These are phyloP conservation scores for Porites lutea DNA, from an alignment of 64 coral and sea anemone genomes.

Conservation along the genomic window DNA sequence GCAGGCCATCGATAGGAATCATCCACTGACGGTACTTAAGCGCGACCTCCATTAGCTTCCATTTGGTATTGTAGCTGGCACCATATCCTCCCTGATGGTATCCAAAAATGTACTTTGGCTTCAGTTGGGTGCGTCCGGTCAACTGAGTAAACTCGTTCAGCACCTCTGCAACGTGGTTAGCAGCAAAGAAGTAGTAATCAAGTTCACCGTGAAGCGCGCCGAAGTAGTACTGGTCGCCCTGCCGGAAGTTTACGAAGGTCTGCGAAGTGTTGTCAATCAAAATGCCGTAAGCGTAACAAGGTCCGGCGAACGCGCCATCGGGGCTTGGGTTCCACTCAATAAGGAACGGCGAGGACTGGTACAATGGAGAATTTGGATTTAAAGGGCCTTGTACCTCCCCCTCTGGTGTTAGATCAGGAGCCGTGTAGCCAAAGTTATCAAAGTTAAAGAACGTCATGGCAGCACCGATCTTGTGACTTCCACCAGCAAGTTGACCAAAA, in stretches of 20 bases:
- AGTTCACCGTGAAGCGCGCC: slow-evolving; percentile 81
- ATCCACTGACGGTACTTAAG: slow-evolving; percentile 85
- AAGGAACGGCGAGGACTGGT: slow-evolving; percentile 87
- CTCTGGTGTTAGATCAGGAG: slow-evolving; percentile 78
- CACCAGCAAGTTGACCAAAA: slow-evolving; percentile 72
- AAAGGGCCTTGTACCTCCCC: slow-evolving; percentile 70
- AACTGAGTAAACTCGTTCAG: slow-evolving; percentile 71
- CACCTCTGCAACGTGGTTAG: slow-evolving; percentile 70
- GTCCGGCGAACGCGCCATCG: slow-evolving; percentile 51
- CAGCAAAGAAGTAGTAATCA: slow-evolving; percentile 88
- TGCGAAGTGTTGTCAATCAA: slow-evolving; percentile 87
- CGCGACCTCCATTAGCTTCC: slow-evolving; percentile 85
- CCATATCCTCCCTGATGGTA: slow-evolving; percentile 89
- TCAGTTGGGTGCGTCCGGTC: slow-evolving; percentile 61
- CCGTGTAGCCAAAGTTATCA: slow-evolving; percentile 89
- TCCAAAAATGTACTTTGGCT: slow-evolving; percentile 77
- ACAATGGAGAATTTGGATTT: slow-evolving; percentile 81
- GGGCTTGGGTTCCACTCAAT: slow-evolving; percentile 86
- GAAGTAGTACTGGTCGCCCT: slow-evolving; percentile 83
- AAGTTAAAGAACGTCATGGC: slow-evolving; percentile 92
- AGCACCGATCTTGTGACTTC: slow-evolving; percentile 67
- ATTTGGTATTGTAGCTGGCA: slow-evolving; percentile 81
- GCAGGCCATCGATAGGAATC: slow-evolving; percentile 80
- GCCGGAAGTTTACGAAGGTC: slow-evolving; percentile 77
- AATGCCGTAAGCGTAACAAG: slow-evolving; percentile 79